phyloP scores from a whole-genome alignment of 2,888 invertebrate genomes.

The Neoascia interrupta region DNA sequence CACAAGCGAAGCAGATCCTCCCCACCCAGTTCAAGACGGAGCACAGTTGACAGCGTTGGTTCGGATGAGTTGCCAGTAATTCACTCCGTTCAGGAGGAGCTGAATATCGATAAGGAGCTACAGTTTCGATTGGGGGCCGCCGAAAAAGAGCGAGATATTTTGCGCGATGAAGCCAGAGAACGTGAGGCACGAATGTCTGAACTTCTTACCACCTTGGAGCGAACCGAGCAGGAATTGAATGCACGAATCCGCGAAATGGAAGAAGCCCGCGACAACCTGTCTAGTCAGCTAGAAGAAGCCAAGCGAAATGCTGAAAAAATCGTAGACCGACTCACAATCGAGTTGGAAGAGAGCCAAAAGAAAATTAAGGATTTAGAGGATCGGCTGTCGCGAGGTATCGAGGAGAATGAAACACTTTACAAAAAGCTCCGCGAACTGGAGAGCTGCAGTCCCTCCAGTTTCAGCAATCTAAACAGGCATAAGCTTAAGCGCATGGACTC shows the following conservation, averaged over 20 bases:
- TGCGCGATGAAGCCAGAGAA: slow-evolving; percentile 86
- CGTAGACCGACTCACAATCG: slow-evolving; percentile 85
- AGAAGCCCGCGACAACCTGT: slow-evolving; percentile 83
- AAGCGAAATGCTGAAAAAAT: slow-evolving; percentile 86
- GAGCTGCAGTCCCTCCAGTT: slow-evolving; percentile 79
- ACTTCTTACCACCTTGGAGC: slow-evolving; percentile 86
- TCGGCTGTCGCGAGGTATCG: slow-evolving; percentile 84
- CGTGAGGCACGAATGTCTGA: slow-evolving; percentile 89
- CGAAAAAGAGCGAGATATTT: slow-evolving; percentile 86
- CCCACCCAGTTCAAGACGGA: slow-evolving; percentile 83
- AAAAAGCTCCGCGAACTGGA: slow-evolving; percentile 87
- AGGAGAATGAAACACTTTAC: slow-evolving; percentile 88
- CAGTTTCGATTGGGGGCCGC: slow-evolving; percentile 86
- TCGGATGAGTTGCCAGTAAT: slow-evolving; percentile 81
- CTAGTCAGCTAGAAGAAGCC: slow-evolving; percentile 84
- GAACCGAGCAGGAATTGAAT: slow-evolving; percentile 88
- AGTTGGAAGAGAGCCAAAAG: slow-evolving; percentile 85
- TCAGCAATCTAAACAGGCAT: slow-evolving; percentile 77
- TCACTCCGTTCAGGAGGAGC: slow-evolving; percentile 77
- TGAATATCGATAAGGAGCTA: slow-evolving; percentile 81
- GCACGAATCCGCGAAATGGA: slow-evolving; percentile 86
- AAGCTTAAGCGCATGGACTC: slow-evolving; percentile 85
- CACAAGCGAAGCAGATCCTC: slow-evolving; percentile 83
- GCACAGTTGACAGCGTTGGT: slow-evolving; percentile 84
- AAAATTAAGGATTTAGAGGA: slow-evolving; percentile 79